These are phyloP conservation scores for Callyntrura guangdongensis DNA, from an alignment of 2,888 invertebrate species.

Conservation along the genomic window DNA sequence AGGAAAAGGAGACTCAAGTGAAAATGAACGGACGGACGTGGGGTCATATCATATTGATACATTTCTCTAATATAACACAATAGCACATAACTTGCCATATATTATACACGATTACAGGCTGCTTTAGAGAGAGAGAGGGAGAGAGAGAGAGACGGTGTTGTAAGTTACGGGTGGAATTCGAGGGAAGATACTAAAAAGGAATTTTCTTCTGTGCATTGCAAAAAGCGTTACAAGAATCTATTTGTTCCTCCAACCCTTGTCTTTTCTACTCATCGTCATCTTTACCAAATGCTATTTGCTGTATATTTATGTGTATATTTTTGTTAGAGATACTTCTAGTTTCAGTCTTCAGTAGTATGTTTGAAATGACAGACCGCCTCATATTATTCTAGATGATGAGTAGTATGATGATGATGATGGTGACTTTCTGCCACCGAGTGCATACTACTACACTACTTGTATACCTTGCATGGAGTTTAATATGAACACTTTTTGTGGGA, in stretches of 20 bases:
- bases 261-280: constrained; percentile 48
- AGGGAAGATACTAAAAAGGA: constrained; percentile 39
- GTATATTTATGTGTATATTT: not conserved
- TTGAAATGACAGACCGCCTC: constrained; percentile 39
- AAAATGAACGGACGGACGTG: constrained; percentile 80
- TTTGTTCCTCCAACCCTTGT: constrained; percentile 42
- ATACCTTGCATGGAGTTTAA: not conserved
- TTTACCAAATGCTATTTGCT: not conserved
- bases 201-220: constrained; percentile 31
- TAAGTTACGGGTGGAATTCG: constrained; percentile 33
- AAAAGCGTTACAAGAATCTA: constrained; percentile 42
- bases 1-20: constrained; percentile 74
- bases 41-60: constrained; percentile 72
- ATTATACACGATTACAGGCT: too few relatives aligned
- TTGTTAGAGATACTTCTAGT: constrained; percentile 25
- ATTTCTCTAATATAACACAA: not conserved
- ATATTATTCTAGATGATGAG: constrained; percentile 44
- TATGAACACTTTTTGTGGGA: too few relatives aligned
- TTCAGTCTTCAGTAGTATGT: not conserved
- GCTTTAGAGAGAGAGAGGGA: not conserved
- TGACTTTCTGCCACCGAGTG: constrained; percentile 56
- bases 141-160: constrained; percentile 1
- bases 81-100: constrained; percentile 7
- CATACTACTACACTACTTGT: not conserved
- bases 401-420: constrained; percentile 35